Percentiles rank a stretch among this genome's conserved stretches.
These are phyloP conservation scores for Branchinecta lindahli DNA, from an alignment of 1,140 invertebrate species.

Conservation along the genomic window DNA sequence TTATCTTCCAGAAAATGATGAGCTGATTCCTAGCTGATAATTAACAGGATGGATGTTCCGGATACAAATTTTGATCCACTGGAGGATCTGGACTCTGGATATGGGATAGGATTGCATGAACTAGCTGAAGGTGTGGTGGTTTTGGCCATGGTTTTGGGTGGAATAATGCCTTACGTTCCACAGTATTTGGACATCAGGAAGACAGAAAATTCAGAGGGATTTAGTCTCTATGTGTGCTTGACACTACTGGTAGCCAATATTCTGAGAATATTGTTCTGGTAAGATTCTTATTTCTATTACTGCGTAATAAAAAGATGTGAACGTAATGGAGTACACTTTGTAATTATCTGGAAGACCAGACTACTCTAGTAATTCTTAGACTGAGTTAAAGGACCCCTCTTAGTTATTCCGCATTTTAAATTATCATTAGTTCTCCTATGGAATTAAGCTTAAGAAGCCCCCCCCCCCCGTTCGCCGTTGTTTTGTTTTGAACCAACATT, in stretches of 20 bases:
- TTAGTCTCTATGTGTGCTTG: conserved; percentile 90
- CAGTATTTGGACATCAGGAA: conserved; percentile 83
- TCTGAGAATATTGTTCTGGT: conserved; percentile 95
- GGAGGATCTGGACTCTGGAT: no score
- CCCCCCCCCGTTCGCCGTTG: no score
- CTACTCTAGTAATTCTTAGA: conserved; percentile 7
- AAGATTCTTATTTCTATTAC: conserved; percentile 31
- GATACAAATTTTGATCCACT: no score
- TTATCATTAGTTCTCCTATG: no score
- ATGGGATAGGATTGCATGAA: no score
- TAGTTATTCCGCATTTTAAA: no score
- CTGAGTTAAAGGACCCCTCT: no score
- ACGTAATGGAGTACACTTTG: background rate
- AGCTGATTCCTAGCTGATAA: no score
- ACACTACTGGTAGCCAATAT: conserved; percentile 88
- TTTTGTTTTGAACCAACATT: no score
- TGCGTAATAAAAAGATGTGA: background rate
- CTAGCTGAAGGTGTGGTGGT: background rate
- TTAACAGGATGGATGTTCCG: no score
- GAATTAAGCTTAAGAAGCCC: no score
- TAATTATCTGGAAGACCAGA: background rate
- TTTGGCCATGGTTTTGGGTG: conserved; percentile 75
- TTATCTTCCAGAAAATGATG: no score
- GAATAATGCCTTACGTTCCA: conserved; percentile 67
- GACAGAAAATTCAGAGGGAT: conserved; percentile 82